phyloP scores from a whole-genome alignment of 1,140 invertebrate genomes.

The Cotesia typhae region DNA sequence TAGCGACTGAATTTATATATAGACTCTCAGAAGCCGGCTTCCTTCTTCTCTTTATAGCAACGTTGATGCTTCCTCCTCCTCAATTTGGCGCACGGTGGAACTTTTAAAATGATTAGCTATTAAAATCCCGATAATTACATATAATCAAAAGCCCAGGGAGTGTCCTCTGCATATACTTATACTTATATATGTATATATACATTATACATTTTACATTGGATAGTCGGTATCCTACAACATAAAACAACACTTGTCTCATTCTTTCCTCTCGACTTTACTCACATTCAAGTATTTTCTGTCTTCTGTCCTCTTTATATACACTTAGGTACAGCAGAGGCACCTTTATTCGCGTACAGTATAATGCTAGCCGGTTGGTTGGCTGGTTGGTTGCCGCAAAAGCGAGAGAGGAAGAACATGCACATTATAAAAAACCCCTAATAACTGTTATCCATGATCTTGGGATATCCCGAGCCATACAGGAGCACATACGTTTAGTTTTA shows the following conservation, averaged over 20 bases:
- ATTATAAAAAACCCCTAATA: constrained; percentile 66
- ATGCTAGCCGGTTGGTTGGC: constrained; percentile 44
- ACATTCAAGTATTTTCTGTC: background rate
- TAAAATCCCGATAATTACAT: constrained; percentile 67
- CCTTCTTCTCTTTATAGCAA: too few species aligned
- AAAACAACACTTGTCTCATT: background rate
- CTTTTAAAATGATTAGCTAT: constrained; percentile 66
- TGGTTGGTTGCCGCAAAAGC: constrained; percentile 54
- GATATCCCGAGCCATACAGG: constrained; percentile 38
- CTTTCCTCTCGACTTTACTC: background rate
- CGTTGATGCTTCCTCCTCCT: constrained; percentile 39
- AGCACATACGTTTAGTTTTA: constrained; percentile 18
- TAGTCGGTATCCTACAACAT: background rate
- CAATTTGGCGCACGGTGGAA: constrained; percentile 53
- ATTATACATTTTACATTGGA: too few species aligned
- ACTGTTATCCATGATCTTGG: constrained; percentile 65
- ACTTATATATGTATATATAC: constrained; percentile 30
- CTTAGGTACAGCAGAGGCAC: background rate
- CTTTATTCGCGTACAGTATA: constrained; percentile 34
- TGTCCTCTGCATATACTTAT: constrained; percentile 59
- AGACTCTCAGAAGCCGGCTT: constrained; percentile 54
- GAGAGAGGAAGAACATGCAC: constrained; percentile 53
- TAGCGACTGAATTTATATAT: constrained; percentile 47
- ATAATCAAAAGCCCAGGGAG: constrained; percentile 64
- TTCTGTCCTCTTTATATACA: constrained; percentile 3